Evolutionary conservation across 2,888 invertebrate species (phyloP).

Genomic region (Hemaris fuciformis): DNA sequence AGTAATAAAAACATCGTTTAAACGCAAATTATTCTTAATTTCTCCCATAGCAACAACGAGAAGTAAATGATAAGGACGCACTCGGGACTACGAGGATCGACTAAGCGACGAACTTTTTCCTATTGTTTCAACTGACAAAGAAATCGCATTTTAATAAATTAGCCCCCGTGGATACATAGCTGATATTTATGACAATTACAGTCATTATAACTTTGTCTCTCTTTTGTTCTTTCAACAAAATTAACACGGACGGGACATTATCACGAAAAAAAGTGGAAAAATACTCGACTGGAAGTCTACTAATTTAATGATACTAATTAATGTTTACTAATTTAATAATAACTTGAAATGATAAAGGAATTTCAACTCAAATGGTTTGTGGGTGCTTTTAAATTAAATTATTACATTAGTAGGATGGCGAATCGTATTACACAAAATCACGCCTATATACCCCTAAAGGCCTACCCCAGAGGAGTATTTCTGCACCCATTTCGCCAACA

Average conservation of each 20-base stretch:
- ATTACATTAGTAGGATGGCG: no score
- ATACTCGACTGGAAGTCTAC: no score
- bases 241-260: not conserved
- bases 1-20: no score
- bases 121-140: not conserved
- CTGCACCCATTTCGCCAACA: no score
- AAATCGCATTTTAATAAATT: slow-evolving; percentile 7
- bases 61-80: not conserved
- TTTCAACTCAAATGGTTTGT: no score
- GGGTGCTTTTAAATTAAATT: no score
- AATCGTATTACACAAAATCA: no score
- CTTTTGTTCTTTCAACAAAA: not conserved
- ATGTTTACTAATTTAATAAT: no score
- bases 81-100: not conserved
- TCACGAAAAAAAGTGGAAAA: not conserved
- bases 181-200: not conserved
- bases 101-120: not conserved
- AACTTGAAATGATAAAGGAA: no score
- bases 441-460: no score
- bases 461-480: no score
- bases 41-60: not conserved
- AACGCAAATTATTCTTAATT: not conserved
- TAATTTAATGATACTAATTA: no score
- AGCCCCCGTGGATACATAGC: not conserved
- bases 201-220: not conserved